phyloP scores from a whole-genome alignment of 2,888 invertebrate genomes.

The Cephus pygmeus region DNA sequence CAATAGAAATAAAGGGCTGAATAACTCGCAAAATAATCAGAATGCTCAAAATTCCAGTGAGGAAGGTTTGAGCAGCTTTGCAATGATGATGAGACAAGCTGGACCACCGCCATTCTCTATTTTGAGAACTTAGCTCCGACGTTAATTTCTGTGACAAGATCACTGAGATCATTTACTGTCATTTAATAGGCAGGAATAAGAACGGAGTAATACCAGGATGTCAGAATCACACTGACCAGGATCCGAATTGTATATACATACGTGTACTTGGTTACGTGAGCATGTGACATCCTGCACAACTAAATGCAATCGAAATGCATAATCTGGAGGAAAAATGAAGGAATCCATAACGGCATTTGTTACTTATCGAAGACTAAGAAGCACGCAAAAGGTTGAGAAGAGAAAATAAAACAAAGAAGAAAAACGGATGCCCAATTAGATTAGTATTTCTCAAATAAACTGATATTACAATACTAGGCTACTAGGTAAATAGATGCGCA shows the following conservation, averaged over 20 bases:
- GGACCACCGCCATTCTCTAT: slow-evolving; percentile 61
- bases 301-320: neutral
- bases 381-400: neutral
- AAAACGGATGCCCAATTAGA: neutral
- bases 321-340: neutral
- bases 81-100: slow-evolving; percentile 60
- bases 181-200: neutral
- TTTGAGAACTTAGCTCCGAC: slow-evolving; percentile 51
- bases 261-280: neutral
- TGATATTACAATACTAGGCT: neutral
- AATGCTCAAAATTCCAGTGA: slow-evolving; percentile 56
- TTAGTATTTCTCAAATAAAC: neutral
- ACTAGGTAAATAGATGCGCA: neutral
- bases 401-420: neutral
- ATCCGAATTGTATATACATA: neutral
- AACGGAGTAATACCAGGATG: neutral
- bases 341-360: neutral
- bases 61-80: slow-evolving; percentile 54
- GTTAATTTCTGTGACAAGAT: neutral
- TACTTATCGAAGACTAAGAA: neutral
- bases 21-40: slow-evolving; percentile 49
- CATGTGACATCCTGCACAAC: neutral
- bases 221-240: neutral
- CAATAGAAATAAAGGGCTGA: slow-evolving; percentile 73
- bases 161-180: neutral